These are phyloP conservation scores for Callinectes sapidus DNA, from an alignment of 2,888 invertebrate species.

Conservation along the genomic window DNA sequence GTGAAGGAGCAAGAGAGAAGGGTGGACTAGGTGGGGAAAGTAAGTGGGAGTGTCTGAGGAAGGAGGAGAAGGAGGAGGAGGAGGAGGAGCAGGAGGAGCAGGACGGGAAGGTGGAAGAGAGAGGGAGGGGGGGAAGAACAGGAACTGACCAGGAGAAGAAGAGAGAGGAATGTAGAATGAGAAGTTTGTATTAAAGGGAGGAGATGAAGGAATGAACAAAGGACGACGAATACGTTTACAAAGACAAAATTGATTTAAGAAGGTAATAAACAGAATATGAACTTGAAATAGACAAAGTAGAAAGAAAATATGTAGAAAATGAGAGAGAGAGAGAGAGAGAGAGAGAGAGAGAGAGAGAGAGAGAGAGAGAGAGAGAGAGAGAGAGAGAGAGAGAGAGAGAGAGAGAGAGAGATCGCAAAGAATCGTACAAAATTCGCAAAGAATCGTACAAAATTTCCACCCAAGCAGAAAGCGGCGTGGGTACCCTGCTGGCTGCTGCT, in stretches of 20 bases:
- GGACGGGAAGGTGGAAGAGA: not conserved
- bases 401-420: not conserved
- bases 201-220: not conserved
- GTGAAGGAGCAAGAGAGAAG: not conserved
- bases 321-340: constrained; percentile 15
- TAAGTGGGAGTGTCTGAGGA: not conserved
- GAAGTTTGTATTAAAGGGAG: not conserved
- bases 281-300: not conserved
- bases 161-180: constrained; percentile 11
- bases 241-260: not conserved
- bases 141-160: not conserved
- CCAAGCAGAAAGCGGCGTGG: not conserved
- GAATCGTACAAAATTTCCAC: not conserved
- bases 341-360: constrained; percentile 25
- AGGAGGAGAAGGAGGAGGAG: no score
- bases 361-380: constrained; percentile 8
- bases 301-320: not conserved
- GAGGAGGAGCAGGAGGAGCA: not conserved
- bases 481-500: not conserved
- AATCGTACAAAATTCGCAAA: not conserved
- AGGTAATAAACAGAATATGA: not conserved
- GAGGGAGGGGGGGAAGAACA: not conserved
- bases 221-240: not conserved
- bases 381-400: constrained; percentile 3
- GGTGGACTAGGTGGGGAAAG: constrained; percentile 10